Conservation (phyloP, 2,797 vertebrate genomes). For the Arctocebus calabarensis region DNA sequence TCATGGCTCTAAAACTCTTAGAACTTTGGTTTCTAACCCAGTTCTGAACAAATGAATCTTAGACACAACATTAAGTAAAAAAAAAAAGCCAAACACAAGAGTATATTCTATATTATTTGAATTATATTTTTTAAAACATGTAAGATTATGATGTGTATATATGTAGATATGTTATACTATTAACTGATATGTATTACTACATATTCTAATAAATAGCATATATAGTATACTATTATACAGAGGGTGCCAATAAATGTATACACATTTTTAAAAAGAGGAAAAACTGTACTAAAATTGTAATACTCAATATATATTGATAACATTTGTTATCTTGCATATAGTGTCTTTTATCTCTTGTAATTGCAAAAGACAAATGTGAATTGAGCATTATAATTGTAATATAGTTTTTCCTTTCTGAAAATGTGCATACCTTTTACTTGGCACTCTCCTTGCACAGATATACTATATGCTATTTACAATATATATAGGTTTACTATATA, state of each 20-base stretch:
- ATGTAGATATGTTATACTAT: neutral
- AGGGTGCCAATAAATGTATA: too few relatives aligned
- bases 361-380: too few relatives aligned
- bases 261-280: too few relatives aligned
- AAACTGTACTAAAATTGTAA: too few relatives aligned
- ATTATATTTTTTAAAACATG: neutral
- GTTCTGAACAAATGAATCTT: neutral
- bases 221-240: neutral
- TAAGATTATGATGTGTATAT: neutral
- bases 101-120: neutral
- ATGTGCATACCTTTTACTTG: too few relatives aligned
- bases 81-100: neutral
- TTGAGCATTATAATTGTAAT: too few relatives aligned
- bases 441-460: too few relatives aligned
- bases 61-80: neutral
- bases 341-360: too few relatives aligned
- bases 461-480: neutral
- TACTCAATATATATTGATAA: too few relatives aligned
- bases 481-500: neutral
- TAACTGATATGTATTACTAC: neutral
- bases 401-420: too few relatives aligned
- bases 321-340: too few relatives aligned
- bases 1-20: neutral
- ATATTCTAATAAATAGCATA: neutral
- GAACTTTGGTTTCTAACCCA: constrained; percentile 28